phyloP scores from a whole-genome alignment of 2,797 vertebrate species.

The Sardinella longiceps region DNA sequence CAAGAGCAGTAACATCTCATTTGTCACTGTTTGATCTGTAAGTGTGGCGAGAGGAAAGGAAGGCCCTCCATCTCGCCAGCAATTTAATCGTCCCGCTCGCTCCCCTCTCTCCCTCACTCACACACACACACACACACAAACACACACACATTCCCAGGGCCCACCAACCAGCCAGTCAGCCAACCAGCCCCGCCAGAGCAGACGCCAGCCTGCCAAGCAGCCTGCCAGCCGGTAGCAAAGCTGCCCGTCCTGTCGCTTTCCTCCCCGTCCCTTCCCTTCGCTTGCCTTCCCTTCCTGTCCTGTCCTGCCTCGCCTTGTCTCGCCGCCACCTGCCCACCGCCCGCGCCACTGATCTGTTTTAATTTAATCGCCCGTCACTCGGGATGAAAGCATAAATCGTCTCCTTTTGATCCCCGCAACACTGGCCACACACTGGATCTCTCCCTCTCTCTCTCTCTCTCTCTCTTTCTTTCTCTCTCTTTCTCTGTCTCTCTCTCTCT shows the following conservation, averaged over 20 bases:
- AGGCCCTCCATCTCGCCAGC: constrained; percentile 82
- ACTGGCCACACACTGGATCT: constrained; percentile 66
- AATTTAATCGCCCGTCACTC: constrained; percentile 87
- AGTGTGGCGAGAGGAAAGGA: constrained; percentile 82
- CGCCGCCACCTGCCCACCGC: constrained; percentile 85
- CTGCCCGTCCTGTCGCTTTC: neutral
- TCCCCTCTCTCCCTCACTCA: neutral
- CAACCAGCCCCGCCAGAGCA: neutral
- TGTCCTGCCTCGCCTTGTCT: constrained; percentile 53
- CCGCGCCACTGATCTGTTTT: constrained; percentile 85
- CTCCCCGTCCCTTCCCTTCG: constrained; percentile 50
- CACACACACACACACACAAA: neutral
- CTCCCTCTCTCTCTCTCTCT: constrained; percentile 28
- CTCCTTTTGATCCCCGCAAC: constrained; percentile 74
- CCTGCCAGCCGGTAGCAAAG: neutral
- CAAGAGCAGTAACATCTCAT: constrained; percentile 89
- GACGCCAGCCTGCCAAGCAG: neutral
- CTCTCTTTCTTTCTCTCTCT: neutral
- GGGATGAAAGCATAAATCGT: constrained; percentile 83
- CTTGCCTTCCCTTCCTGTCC: constrained; percentile 52
- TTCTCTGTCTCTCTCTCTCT: neutral
- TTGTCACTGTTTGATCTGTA: constrained; percentile 89
- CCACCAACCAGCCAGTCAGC: neutral
- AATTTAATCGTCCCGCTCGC: constrained; percentile 80
- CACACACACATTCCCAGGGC: neutral